These are phyloP conservation scores for Octopus bimaculoides DNA, from an alignment of 1,140 invertebrate species.

Conservation along the genomic window DNA sequence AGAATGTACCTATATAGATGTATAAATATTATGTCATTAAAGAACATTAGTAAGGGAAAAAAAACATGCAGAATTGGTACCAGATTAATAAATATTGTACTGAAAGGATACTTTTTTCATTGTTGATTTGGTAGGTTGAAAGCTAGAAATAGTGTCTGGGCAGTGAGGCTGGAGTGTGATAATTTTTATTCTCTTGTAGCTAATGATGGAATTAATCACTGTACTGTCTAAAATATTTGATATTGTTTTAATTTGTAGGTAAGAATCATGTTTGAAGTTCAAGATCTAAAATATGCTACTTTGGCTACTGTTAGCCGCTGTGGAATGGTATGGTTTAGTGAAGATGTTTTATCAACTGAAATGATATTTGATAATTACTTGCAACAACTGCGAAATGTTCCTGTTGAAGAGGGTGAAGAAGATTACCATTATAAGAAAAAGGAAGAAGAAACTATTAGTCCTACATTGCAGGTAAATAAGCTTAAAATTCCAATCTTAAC, in stretches of 20 bases:
- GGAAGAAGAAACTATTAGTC: conserved; percentile 50
- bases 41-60: too few species aligned
- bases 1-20: too few species aligned
- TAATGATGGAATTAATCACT: too few species aligned
- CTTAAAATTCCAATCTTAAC: not conserved
- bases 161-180: too few species aligned
- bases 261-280: conserved; percentile 98
- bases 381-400: conserved; percentile 78
- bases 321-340: conserved; percentile 67
- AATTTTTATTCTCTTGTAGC: too few species aligned
- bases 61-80: too few species aligned
- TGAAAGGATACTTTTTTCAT: not conserved
- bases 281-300: conserved; percentile 98
- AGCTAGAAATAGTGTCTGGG: not conserved
- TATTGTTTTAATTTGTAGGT: conserved; percentile 51
- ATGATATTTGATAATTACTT: conserved; percentile 99
- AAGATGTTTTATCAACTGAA: conserved; percentile 87
- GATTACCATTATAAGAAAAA: conserved; percentile 33
- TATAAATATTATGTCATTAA: too few species aligned
- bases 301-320: conserved; percentile 98
- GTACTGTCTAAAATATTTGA: too few species aligned
- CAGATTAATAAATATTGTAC: not conserved
- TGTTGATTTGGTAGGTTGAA: not conserved
- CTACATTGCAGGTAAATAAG: conserved; percentile 46
- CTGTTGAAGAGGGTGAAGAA: conserved; percentile 84